phyloP scores from a whole-genome alignment of 2,888 invertebrate genomes.

The Cynaeus angustus region DNA sequence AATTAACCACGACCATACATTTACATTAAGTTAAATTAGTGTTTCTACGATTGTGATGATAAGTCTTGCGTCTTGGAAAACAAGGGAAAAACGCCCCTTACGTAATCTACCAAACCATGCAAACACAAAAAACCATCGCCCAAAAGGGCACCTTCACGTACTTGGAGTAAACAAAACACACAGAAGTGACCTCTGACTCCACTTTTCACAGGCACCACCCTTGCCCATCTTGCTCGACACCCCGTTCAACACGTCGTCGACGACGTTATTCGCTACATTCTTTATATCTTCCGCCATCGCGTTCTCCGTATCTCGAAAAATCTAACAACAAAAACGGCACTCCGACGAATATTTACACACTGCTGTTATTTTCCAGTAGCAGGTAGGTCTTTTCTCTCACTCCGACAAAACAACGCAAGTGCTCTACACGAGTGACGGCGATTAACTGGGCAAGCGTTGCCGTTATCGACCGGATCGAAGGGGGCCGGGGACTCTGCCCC shows the following conservation, averaged over 20 bases:
- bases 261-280: conserved; percentile 65
- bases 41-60: background rate
- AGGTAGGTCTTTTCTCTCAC: conserved; percentile 27
- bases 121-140: background rate
- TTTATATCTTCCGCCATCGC: conserved; percentile 62
- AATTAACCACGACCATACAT: background rate
- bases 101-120: background rate
- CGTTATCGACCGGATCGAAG: conserved; percentile 58
- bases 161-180: conserved; percentile 74
- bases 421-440: conserved; percentile 40
- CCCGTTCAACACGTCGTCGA: conserved; percentile 68
- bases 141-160: conserved; percentile 65
- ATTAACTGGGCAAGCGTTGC: conserved; percentile 61
- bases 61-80: background rate
- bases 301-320: conserved; percentile 16
- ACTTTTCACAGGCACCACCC: conserved; percentile 55
- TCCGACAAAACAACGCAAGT: conserved; percentile 44
- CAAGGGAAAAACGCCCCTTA: background rate
- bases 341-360: conserved; percentile 16
- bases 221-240: conserved; percentile 62
- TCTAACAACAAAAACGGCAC: conserved; percentile 5
- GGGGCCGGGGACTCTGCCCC: conserved; percentile 53
- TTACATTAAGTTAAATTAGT: background rate
- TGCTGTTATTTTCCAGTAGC: conserved; percentile 24
- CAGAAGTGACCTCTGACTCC: conserved; percentile 69